A percentile compares a stretch with the other conserved stretches of the same genome.
Evolutionary conservation across 2,888 invertebrate genomes (phyloP).

Genomic region (Schizaphis graminum): DNA sequence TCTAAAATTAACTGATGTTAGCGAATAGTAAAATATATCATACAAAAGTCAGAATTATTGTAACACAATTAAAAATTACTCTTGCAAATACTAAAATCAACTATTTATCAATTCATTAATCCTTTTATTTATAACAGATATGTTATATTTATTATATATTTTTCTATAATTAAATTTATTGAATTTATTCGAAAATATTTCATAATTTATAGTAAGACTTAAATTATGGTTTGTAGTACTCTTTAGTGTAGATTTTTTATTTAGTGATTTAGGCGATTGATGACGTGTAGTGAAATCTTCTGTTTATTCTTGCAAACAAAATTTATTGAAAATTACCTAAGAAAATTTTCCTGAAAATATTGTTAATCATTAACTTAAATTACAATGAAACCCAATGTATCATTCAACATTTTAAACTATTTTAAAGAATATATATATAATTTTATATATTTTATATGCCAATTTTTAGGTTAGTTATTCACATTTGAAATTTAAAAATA

Average conservation of each 20-base stretch:
- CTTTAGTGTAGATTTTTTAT: background rate
- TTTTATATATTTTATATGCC: background rate
- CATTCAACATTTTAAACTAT: background rate
- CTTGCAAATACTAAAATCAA: background rate
- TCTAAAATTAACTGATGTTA: background rate
- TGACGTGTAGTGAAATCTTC: background rate
- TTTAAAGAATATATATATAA: background rate
- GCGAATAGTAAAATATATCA: background rate
- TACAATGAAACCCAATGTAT: too few relatives aligned
- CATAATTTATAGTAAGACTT: background rate
- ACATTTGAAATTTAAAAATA: background rate
- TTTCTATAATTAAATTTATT: background rate
- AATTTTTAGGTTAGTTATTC: background rate
- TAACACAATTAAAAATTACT: background rate
- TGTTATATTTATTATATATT: background rate
- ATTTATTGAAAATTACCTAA: background rate
- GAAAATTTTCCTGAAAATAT: background rate
- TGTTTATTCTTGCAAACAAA: background rate
- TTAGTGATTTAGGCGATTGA: background rate
- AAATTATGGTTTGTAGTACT: background rate
- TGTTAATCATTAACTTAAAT: background rate
- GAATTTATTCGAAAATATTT: background rate
- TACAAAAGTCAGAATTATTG: background rate
- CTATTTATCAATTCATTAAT: background rate
- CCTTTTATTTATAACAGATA: background rate